These are phyloP conservation scores for Harpagifer antarcticus DNA, from an alignment of 2,797 vertebrate species.

Conservation along the genomic window DNA sequence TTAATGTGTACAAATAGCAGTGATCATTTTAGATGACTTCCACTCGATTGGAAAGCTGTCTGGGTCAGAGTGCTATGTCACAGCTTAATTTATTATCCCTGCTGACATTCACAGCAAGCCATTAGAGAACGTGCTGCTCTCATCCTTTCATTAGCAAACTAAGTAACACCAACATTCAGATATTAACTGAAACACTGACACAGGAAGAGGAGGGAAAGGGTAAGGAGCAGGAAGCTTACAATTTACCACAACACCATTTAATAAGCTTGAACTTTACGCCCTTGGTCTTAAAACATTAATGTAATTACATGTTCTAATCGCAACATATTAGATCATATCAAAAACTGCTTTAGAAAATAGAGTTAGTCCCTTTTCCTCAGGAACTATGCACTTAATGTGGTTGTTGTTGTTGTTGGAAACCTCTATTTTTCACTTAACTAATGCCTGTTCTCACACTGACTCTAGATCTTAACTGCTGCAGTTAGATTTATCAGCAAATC, in stretches of 20 bases:
- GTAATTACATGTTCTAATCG: not conserved
- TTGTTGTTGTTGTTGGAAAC: not conserved
- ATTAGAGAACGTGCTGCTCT: constrained; percentile 62
- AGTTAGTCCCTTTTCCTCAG: not conserved
- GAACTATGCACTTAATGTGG: not conserved
- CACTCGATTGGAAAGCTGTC: constrained; percentile 37
- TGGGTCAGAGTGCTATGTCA: constrained; percentile 44
- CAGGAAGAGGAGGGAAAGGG: constrained; percentile 25
- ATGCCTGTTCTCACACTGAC: constrained; percentile 9
- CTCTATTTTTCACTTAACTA: not conserved
- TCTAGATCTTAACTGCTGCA: constrained; percentile 2
- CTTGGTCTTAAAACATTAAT: not conserved
- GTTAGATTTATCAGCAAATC: constrained; percentile 9
- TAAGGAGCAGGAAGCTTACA: constrained; percentile 8
- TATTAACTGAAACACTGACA: constrained; percentile 23
- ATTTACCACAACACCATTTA: constrained; percentile 5
- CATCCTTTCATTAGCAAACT: constrained; percentile 62
- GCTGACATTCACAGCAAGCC: constrained; percentile 73
- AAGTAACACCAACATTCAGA: constrained; percentile 34
- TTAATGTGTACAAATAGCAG: constrained; percentile 44
- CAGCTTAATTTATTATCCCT: constrained; percentile 67
- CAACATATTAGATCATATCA: not conserved
- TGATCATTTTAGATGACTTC: constrained; percentile 27
- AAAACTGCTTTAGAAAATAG: not conserved
- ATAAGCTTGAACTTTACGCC: not conserved